phyloP scores from a whole-genome alignment of 2,113 vertebrate genomes.

The Podocnemis expansa region DNA sequence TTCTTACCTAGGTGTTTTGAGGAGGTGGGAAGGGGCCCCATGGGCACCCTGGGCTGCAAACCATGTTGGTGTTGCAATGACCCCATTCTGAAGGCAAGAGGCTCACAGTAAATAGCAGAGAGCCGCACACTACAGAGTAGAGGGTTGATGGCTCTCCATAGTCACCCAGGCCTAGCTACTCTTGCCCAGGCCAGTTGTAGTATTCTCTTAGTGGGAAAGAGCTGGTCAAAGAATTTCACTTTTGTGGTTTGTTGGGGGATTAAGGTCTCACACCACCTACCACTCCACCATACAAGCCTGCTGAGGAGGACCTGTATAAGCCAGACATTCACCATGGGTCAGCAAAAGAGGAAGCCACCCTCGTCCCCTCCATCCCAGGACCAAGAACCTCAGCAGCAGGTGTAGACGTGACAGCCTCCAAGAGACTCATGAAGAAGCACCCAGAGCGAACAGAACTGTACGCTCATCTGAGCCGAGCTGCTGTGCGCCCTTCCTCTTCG shows the following conservation, averaged over 20 bases:
- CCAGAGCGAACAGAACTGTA: constrained; percentile 94
- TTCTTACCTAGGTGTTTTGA: neutral
- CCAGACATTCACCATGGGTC: constrained; percentile 83
- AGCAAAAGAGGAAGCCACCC: constrained; percentile 46
- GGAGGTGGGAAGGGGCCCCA: neutral
- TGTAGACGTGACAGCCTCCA: constrained; percentile 53
- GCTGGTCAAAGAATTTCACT: constrained; percentile 37
- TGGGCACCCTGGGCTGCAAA: neutral
- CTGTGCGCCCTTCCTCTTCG: constrained; percentile 53
- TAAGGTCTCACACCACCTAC: constrained; percentile 96
- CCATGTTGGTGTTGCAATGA: neutral
- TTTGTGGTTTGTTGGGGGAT: constrained; percentile 27
- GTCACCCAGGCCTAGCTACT: neutral
- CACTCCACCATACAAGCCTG: constrained; percentile 94
- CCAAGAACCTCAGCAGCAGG: neutral
- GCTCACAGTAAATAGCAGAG: neutral
- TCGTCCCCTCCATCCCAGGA: constrained; percentile 19
- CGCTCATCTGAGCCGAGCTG: constrained; percentile 86
- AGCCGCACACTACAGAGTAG: neutral
- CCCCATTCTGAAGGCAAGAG: neutral
- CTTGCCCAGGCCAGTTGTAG: neutral
- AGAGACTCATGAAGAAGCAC: constrained; percentile 83
- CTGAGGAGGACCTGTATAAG: constrained; percentile 95
- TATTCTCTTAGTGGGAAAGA: neutral
- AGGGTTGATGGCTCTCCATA: too few species aligned